phyloP scores from a whole-genome alignment of 2,113 vertebrate genomes.

The Prunella himalayana region DNA sequence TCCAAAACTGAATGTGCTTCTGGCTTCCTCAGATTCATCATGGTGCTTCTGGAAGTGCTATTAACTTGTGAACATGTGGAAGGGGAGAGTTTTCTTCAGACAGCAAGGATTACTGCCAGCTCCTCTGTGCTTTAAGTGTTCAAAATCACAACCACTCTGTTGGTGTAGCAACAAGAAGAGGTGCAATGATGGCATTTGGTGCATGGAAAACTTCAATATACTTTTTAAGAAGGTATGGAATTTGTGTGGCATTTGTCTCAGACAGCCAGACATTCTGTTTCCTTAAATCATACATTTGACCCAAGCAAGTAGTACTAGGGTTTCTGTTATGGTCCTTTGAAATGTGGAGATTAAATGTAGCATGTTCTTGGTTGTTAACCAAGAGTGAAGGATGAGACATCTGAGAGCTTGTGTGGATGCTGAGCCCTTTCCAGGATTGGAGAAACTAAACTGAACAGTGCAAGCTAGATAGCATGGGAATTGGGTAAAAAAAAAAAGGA shows the following conservation, averaged over 20 bases:
- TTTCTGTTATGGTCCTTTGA: neutral
- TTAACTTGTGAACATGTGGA: neutral
- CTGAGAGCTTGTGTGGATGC: neutral
- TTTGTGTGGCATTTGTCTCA: neutral
- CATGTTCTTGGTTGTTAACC: neutral
- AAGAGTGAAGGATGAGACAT: neutral
- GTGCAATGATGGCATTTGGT: neutral
- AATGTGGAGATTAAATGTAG: neutral
- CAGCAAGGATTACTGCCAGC: neutral
- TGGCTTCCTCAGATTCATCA: neutral
- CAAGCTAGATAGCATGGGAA: neutral
- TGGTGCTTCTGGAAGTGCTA: neutral
- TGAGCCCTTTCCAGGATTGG: neutral
- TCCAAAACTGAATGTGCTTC: neutral
- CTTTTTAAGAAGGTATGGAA: neutral
- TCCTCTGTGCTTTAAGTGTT: neutral
- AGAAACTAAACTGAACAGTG: neutral
- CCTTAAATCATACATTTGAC: neutral
- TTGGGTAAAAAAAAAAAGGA: neutral
- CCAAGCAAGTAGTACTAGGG: neutral
- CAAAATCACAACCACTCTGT: neutral
- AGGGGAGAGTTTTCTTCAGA: neutral
- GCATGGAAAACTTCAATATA: neutral
- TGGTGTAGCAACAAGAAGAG: neutral
- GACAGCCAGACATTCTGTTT: neutral